Conservation (phyloP, 2,113 vertebrate genomes). For the Rhadina sibilatrix region DNA sequence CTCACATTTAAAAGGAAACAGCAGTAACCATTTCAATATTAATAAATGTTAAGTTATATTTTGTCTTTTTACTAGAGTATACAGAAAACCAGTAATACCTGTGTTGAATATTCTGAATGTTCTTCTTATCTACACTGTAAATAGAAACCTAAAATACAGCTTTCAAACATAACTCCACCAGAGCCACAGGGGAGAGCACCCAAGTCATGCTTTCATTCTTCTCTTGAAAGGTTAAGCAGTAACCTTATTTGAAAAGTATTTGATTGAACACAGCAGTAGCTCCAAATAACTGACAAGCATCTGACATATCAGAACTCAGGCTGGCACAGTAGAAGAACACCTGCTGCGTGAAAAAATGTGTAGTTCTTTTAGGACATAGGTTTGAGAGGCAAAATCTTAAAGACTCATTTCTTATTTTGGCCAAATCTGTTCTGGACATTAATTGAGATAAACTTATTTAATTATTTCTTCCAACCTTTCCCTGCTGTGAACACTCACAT, state of each 20-base stretch:
- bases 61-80: neutral
- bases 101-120: neutral
- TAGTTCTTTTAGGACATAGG: neutral
- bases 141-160: neutral
- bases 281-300: neutral
- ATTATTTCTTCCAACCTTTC: neutral
- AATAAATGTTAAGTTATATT: neutral
- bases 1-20: neutral
- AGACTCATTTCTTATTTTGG: neutral
- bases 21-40: neutral
- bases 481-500: constrained; percentile 77
- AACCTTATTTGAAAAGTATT: neutral
- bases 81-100: neutral
- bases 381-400: neutral
- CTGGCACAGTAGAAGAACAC: neutral
- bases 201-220: neutral
- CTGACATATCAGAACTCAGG: neutral
- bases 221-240: neutral
- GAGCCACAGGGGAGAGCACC: neutral
- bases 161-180: neutral
- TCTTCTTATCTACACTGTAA: neutral
- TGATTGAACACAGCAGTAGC: neutral
- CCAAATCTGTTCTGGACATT: neutral
- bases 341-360: neutral
- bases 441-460: neutral